These are phyloP conservation scores for Luscinia megarhynchos DNA, from an alignment of 2,797 vertebrate species.

Conservation along the genomic window DNA sequence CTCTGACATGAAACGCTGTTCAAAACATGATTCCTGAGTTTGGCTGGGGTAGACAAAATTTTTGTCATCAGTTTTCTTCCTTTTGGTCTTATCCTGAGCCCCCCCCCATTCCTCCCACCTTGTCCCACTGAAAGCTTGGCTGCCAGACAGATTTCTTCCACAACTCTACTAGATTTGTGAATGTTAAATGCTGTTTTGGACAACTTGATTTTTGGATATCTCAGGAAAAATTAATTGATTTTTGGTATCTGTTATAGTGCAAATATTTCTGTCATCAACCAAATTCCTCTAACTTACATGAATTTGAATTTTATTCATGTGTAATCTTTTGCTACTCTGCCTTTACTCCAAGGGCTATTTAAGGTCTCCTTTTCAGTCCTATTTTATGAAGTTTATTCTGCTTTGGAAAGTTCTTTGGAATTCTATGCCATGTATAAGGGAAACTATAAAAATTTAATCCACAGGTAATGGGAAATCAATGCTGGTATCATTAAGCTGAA, in stretches of 20 bases:
- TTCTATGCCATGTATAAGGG: neutral
- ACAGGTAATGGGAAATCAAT: neutral
- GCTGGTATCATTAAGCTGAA: neutral
- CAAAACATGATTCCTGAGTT: neutral
- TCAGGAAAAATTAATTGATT: neutral
- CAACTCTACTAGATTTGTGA: neutral
- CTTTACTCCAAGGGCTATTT: neutral
- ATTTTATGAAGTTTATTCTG: neutral
- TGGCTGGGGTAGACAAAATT: neutral
- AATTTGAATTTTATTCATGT: neutral
- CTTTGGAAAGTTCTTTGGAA: neutral
- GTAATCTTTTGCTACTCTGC: neutral
- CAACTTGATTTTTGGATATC: neutral
- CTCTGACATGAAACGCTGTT: neutral
- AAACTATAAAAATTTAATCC: neutral
- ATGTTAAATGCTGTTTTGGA: neutral
- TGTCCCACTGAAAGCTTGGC: accelerated
- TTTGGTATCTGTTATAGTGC: neutral
- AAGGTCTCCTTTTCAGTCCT: neutral
- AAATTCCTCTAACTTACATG: neutral
- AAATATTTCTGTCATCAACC: neutral
- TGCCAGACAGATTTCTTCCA: neutral
- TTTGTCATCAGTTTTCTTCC: neutral
- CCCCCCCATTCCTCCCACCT: accelerated
- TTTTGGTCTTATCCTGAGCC: neutral